These are phyloP conservation scores for Microcebus tavaratra DNA, from an alignment of 2,113 vertebrate species.

Conservation along the genomic window DNA sequence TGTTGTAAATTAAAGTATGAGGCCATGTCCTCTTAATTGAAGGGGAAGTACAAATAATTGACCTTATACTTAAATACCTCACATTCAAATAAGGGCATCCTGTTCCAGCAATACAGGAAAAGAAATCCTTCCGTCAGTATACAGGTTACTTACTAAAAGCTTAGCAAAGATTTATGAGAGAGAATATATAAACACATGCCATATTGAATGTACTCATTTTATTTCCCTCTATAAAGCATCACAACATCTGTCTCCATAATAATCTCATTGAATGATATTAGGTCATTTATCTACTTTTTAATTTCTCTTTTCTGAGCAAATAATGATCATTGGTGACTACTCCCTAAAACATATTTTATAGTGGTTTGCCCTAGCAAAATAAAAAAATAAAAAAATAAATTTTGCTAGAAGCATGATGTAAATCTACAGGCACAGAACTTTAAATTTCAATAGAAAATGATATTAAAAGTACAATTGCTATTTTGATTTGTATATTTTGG, in stretches of 20 bases:
- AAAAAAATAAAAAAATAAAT: not conserved
- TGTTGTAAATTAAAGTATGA: slow-evolving; percentile 79
- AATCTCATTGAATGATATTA: not conserved
- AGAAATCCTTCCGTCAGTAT: not conserved
- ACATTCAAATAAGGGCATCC: slow-evolving; percentile 46
- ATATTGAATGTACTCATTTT: not conserved
- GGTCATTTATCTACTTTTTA: not conserved
- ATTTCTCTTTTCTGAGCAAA: not conserved
- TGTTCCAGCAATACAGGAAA: not conserved
- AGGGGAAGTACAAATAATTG: slow-evolving; percentile 59
- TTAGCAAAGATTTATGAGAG: not conserved
- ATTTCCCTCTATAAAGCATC: not conserved
- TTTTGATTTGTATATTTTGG: not conserved
- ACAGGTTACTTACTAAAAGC: not conserved
- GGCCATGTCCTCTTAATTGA: slow-evolving; percentile 72
- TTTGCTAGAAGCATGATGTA: not conserved
- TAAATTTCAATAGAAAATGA: not conserved
- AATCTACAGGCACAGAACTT: not conserved
- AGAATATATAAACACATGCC: not conserved
- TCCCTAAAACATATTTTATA: not conserved
- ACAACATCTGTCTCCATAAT: not conserved
- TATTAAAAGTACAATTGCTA: not conserved
- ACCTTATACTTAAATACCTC: slow-evolving; percentile 50
- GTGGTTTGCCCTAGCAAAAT: not conserved
- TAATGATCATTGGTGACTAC: not conserved